Percentiles rank a stretch among this genome's conserved stretches.
Evolutionary conservation across 2,888 invertebrate species (phyloP).

Genomic region (Ophion ventricosus): DNA sequence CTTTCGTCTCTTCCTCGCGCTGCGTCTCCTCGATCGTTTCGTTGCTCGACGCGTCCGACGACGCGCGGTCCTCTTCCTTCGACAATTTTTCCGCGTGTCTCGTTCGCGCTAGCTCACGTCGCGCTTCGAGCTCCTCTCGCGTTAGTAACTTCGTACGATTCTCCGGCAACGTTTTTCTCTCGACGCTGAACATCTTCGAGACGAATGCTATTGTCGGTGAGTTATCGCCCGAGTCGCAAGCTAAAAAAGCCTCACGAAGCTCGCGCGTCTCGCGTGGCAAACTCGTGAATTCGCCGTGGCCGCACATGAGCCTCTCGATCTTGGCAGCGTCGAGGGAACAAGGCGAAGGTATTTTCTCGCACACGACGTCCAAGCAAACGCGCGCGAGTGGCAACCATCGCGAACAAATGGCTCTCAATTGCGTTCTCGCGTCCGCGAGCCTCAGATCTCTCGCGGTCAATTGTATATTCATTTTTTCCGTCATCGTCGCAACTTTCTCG

Average conservation of each 20-base stretch:
- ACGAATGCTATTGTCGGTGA: conserved; percentile 89
- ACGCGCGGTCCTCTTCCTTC: conserved; percentile 74
- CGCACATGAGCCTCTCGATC: conserved; percentile 92
- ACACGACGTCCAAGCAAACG: conserved; percentile 93
- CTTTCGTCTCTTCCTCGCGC: conserved; percentile 32
- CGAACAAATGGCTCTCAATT: conserved; percentile 92
- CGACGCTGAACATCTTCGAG: conserved; percentile 96
- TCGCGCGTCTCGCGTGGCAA: conserved; percentile 88
- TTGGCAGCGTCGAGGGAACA: conserved; percentile 89
- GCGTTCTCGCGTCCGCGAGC: conserved; percentile 90
- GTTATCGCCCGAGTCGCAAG: conserved; percentile 87
- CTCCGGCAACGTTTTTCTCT: conserved; percentile 90
- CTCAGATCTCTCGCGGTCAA: conserved; percentile 90
- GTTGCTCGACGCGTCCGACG: background rate
- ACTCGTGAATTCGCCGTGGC: conserved; percentile 87
- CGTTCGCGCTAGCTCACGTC: conserved; percentile 88
- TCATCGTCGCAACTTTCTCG: conserved; percentile 88
- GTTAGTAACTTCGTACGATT: conserved; percentile 92
- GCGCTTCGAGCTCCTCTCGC: conserved; percentile 88
- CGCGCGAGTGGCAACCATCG: conserved; percentile 95
- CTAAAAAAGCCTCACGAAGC: conserved; percentile 88
- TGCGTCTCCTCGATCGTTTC: background rate
- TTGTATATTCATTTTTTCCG: conserved; percentile 91
- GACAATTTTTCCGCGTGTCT: conserved; percentile 86
- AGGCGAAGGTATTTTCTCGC: conserved; percentile 92